Percentiles rank a stretch among this genome's conserved stretches.
phyloP scores from a whole-genome alignment of 2,888 invertebrate genomes.

The Ypsolopha sequella region DNA sequence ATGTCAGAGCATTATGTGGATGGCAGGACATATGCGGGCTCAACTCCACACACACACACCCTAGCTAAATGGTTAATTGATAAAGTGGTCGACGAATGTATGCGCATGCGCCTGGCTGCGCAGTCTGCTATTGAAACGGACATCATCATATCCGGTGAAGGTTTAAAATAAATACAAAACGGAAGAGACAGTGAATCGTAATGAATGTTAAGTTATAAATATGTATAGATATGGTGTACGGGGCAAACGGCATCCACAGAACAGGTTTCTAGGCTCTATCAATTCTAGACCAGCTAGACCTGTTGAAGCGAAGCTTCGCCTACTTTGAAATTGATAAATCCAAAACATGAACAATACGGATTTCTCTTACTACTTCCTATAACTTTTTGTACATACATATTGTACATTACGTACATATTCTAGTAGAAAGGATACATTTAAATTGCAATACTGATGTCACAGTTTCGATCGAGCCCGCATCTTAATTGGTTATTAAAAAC shows the following conservation, averaged over 20 bases:
- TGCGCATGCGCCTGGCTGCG: conserved; percentile 6
- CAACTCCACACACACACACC: conserved; percentile 8
- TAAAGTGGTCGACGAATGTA: conserved; percentile 33
- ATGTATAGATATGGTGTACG: neutral
- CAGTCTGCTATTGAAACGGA: conserved; percentile 18
- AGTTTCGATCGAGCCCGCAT: too few species aligned
- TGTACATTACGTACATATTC: too few species aligned
- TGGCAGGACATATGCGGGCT: conserved; percentile 42
- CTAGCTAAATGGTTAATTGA: conserved; percentile 32
- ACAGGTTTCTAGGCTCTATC: neutral
- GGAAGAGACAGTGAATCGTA: neutral
- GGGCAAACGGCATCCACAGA: neutral
- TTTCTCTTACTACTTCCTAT: too few species aligned
- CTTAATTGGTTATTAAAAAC: too few species aligned
- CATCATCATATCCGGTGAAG: conserved; percentile 30
- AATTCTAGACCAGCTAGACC: neutral
- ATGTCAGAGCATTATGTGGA: conserved; percentile 49
- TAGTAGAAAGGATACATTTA: too few species aligned
- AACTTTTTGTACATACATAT: too few species aligned
- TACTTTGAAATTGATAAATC: too few species aligned
- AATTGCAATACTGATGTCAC: too few species aligned
- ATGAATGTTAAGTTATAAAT: neutral
- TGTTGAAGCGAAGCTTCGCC: neutral
- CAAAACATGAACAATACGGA: too few species aligned
- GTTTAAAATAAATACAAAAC: conserved; percentile 19